phyloP scores from a whole-genome alignment of 2,113 vertebrate genomes.

The Ptyas mucosa region DNA sequence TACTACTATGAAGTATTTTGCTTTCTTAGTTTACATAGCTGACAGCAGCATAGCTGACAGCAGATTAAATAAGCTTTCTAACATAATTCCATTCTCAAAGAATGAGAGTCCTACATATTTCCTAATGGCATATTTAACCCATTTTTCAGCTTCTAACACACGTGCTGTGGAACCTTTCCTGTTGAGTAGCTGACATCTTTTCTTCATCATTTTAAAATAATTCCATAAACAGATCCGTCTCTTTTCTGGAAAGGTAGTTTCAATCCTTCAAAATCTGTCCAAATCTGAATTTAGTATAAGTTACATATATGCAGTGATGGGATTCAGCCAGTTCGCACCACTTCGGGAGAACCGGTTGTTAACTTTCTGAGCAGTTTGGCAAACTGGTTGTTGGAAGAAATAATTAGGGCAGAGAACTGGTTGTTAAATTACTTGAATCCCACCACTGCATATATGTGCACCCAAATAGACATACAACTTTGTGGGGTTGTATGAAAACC shows the following conservation, averaged over 20 bases:
- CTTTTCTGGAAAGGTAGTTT: not conserved
- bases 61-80: not conserved
- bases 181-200: not conserved
- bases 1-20: fast-evolving
- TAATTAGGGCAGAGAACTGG: too few relatives aligned
- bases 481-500: not conserved
- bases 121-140: not conserved
- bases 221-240: not conserved
- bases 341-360: too few relatives aligned
- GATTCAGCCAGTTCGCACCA: too few relatives aligned
- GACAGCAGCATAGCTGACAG: too few relatives aligned
- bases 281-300: not conserved
- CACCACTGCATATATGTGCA: not conserved
- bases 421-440: too few relatives aligned
- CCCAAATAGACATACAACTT: not conserved
- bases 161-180: not conserved
- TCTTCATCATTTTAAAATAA: not conserved
- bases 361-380: too few relatives aligned
- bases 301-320: not conserved
- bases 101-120: not conserved
- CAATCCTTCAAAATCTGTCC: not conserved
- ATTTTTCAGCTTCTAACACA: not conserved
- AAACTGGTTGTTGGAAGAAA: too few relatives aligned
- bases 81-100: not conserved
- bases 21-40: not conserved